Conservation (phyloP, 2,888 invertebrate genomes). For the Priocnemis perturbator region DNA sequence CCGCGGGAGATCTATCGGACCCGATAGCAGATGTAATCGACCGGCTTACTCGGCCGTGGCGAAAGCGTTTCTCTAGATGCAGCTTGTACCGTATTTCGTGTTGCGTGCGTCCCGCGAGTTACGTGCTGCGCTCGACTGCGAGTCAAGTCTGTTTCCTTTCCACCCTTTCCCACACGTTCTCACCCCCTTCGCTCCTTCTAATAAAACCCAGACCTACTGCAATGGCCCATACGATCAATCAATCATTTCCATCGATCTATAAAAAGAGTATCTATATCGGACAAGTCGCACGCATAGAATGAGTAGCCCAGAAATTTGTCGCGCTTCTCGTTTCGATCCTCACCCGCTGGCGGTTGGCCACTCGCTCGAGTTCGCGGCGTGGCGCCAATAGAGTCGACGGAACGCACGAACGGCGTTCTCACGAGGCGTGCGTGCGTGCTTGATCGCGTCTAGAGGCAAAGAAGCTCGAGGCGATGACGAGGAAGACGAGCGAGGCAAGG, state of each 20-base stretch:
- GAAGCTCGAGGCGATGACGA: conserved; percentile 7
- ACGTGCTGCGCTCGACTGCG: too few relatives aligned
- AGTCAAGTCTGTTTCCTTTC: too few relatives aligned
- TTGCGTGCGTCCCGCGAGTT: background rate
- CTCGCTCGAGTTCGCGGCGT: conserved; percentile 41
- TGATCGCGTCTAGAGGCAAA: conserved; percentile 21
- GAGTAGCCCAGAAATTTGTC: conserved; percentile 45
- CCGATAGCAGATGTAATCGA: too few relatives aligned
- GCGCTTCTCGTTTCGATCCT: conserved; percentile 23
- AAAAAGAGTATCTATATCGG: too few relatives aligned
- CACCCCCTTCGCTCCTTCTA: too few relatives aligned
- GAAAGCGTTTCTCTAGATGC: conserved; percentile 9
- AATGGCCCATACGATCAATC: too few relatives aligned
- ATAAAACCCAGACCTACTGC: too few relatives aligned
- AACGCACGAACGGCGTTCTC: conserved; percentile 60
- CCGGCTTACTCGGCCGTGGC: too few relatives aligned
- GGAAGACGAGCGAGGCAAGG: conserved; percentile 7
- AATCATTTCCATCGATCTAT: too few relatives aligned
- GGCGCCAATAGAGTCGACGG: conserved; percentile 54
- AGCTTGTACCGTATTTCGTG: conserved; percentile 15
- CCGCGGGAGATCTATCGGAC: too few relatives aligned
- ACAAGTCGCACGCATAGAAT: too few relatives aligned
- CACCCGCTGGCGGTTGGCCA: conserved; percentile 11
- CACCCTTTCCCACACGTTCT: too few relatives aligned
- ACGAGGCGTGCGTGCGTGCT: conserved; percentile 48